Evolutionary conservation across 2,888 invertebrate species (phyloP).

Genomic region (Acanthopleura granulata): DNA sequence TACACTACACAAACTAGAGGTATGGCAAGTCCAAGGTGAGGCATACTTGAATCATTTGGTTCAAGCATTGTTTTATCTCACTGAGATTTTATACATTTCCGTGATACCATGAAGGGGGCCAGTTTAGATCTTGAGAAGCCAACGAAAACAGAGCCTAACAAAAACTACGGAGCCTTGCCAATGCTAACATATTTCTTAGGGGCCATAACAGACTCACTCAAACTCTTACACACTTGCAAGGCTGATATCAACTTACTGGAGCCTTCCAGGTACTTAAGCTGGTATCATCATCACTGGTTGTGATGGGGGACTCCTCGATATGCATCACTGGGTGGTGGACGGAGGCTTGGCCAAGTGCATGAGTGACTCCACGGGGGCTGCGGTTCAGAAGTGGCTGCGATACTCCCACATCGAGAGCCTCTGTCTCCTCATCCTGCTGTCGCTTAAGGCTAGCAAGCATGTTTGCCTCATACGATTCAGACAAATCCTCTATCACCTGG

Average conservation of each 20-base stretch:
- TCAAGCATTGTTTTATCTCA: no score
- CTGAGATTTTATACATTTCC: no score
- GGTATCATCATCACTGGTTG: slow-evolving; percentile 61
- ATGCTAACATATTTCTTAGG: no score
- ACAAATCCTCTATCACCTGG: slow-evolving; percentile 54
- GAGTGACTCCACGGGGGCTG: not conserved
- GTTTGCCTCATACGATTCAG: slow-evolving; percentile 62
- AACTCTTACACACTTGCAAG: no score
- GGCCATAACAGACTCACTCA: no score
- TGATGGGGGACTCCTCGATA: slow-evolving; percentile 53
- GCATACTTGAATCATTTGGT: no score
- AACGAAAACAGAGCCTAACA: no score
- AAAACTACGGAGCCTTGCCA: no score
- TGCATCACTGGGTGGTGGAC: slow-evolving; percentile 27
- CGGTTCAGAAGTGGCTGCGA: slow-evolving; percentile 16
- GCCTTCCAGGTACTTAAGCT: slow-evolving; percentile 62
- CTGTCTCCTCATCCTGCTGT: slow-evolving; percentile 51
- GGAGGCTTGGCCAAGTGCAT: not conserved
- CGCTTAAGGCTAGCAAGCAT: slow-evolving; percentile 64
- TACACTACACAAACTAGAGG: no score
- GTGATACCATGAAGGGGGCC: no score
- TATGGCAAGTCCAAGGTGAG: no score
- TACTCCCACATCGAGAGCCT: not conserved
- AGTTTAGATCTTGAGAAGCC: no score
- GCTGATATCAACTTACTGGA: slow-evolving; percentile 40